A percentile compares a stretch with the other conserved stretches of the same genome.
These are phyloP conservation scores for Scalopus aquaticus DNA, from an alignment of 2,113 vertebrate species.

Conservation along the genomic window DNA sequence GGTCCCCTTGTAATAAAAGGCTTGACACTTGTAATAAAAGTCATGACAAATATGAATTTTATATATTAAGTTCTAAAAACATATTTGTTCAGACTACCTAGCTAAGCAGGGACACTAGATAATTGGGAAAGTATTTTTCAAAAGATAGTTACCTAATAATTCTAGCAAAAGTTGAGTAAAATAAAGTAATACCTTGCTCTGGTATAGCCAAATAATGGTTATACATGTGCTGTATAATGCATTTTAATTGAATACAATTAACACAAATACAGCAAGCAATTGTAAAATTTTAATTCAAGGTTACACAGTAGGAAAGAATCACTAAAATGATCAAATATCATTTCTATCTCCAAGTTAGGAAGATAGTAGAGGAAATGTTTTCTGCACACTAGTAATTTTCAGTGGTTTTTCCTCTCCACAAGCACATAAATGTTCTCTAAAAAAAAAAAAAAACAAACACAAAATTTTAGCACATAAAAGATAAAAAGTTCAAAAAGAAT, in stretches of 20 bases:
- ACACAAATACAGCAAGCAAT: not conserved
- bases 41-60: too few relatives aligned
- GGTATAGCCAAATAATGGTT: not conserved
- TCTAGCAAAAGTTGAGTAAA: not conserved
- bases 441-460: not conserved
- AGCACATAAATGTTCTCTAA: not conserved
- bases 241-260: not conserved
- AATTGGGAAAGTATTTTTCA: not conserved
- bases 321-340: not conserved
- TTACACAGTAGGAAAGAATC: not conserved
- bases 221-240: not conserved
- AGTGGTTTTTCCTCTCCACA: not conserved
- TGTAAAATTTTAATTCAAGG: not conserved
- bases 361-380: constrained; percentile 9
- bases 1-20: too few relatives aligned
- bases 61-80: not conserved
- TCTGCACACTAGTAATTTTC: not conserved
- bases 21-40: too few relatives aligned
- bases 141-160: constrained; percentile 2
- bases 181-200: not conserved
- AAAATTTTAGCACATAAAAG: not conserved
- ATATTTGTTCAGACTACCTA: not conserved
- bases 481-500: not conserved
- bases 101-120: not conserved
- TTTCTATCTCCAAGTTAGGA: constrained; percentile 17